A percentile compares a stretch with the other conserved stretches of the same genome.
phyloP scores from a whole-genome alignment of 1,140 invertebrate species.

The Camponotus floridanus region DNA sequence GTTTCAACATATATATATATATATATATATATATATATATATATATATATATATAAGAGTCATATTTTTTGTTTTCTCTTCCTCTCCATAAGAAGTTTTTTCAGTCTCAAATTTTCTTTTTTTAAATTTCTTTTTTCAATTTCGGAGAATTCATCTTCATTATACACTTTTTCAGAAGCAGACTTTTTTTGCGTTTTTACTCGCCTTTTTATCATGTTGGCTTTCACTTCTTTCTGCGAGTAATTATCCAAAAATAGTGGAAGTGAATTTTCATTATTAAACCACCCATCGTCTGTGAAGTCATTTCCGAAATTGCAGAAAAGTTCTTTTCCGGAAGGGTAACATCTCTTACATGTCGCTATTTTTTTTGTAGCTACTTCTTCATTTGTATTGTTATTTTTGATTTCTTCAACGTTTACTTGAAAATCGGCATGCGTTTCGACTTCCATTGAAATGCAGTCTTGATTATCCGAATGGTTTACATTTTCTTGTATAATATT shows the following conservation, averaged over 20 bases:
- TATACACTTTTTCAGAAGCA: neutral
- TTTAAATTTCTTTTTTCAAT: slow-evolving; percentile 27
- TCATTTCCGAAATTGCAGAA: neutral
- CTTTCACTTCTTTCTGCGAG: neutral
- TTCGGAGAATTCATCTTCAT: neutral
- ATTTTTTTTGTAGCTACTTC: too few relatives aligned
- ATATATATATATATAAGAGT: too few relatives aligned
- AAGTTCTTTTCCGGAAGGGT: slow-evolving; percentile 5
- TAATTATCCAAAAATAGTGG: too few relatives aligned
- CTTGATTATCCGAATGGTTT: too few relatives aligned
- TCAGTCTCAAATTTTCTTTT: slow-evolving; percentile 7
- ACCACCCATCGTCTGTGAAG: neutral
- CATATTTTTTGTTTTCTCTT: slow-evolving; percentile 9
- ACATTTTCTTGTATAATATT: too few relatives aligned
- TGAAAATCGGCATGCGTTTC: too few relatives aligned
- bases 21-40: too few relatives aligned
- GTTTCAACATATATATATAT: too few relatives aligned
- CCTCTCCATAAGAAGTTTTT: neutral
- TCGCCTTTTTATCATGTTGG: neutral
- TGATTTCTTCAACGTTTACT: too few relatives aligned
- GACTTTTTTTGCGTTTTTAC: neutral
- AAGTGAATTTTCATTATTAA: too few relatives aligned
- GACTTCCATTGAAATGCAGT: too few relatives aligned
- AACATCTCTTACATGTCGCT: neutral
- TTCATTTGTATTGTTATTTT: too few relatives aligned